Percentiles rank a stretch among this genome's conserved stretches.
Conservation (phyloP, 1,140 invertebrate genomes). For the Lasaia peninsularis region DNA sequence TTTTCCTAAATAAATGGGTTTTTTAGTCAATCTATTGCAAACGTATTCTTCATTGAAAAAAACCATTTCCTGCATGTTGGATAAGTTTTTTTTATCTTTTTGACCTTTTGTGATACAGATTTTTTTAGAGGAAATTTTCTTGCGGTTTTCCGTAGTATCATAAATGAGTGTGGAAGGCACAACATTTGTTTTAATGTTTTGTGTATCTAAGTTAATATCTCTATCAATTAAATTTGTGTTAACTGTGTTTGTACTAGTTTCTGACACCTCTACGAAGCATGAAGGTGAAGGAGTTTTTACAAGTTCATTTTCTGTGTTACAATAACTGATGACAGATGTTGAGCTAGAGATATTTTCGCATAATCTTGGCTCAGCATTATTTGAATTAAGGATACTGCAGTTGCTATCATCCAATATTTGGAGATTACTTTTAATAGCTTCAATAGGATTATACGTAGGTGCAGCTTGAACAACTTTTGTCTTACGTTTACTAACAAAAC, state of each 20-base stretch:
- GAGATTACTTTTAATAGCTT: no score
- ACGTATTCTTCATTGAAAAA: neutral
- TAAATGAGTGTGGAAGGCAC: no score
- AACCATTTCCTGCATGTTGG: neutral
- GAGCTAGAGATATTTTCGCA: neutral
- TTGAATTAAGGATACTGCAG: neutral
- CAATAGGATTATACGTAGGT: no score
- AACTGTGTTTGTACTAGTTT: no score
- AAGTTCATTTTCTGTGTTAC: neutral
- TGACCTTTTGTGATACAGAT: neutral
- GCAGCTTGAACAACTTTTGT: no score
- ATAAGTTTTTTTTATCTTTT: neutral
- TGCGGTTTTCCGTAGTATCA: no score
- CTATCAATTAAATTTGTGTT: no score
- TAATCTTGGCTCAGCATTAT: neutral
- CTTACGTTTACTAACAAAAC: no score
- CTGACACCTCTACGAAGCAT: neutral
- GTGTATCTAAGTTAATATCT: no score
- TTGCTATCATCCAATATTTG: no score
- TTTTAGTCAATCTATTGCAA: slow-evolving; percentile 6
- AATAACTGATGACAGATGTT: neutral
- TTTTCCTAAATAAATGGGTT: slow-evolving; percentile 28
- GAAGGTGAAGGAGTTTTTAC: neutral
- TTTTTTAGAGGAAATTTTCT: neutral
- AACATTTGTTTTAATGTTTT: no score